Evolutionary conservation across 2,797 vertebrate species (phyloP), one percentile per base, ranked within the genome.

Genomic region (Salarias fasciatus): DNA sequence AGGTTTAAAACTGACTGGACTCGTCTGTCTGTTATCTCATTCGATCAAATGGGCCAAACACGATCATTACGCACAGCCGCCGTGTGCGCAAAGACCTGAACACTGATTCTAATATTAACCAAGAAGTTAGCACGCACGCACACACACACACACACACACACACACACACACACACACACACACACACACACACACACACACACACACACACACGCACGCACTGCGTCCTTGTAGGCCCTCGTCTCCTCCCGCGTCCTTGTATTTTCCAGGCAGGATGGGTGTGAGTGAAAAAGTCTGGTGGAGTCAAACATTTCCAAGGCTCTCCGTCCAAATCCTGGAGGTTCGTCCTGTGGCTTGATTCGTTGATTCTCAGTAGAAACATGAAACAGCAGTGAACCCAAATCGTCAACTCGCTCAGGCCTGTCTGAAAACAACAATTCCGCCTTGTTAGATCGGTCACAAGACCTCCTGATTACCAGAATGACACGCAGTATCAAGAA

Each of bases 251-350:
- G 66, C 70, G 72, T 60, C 84, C 84, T 79, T 71, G 72, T 77
- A 59, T 80, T 90, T 86, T 83, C 79, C 72, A 80, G 44, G 67
- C 79, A 80, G 86, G 86, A 90, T 88, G 84, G 74, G 72, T 79
- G 84, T 83, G 77, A 71, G 70, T 63, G 74, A 79, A 77, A 77
- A 48, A 48, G 18, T 36, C n/a, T 44, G 15, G 46, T 41, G 41
- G 52, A 61, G 18, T 62, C 62, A 74, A 72, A 82, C 72, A 72
- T 75, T 79, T 55, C 54, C 68, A 72, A 71, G 53, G 62, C 50
- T 67, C 55, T 24, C 36, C 18, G 64, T 13, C n/a, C 15, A 38
- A 47, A 44, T 53, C 54, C 50, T 68, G 52, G 51, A 11, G 29
- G 13, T 66, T n/a, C n/a, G n/a, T n/a, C n/a, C n/a, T n/a, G n/a